Evolutionary conservation across 2,113 vertebrate genomes (phyloP), one percentile per base, ranked within the genome.

Genomic region (Panthera leo): DNA sequence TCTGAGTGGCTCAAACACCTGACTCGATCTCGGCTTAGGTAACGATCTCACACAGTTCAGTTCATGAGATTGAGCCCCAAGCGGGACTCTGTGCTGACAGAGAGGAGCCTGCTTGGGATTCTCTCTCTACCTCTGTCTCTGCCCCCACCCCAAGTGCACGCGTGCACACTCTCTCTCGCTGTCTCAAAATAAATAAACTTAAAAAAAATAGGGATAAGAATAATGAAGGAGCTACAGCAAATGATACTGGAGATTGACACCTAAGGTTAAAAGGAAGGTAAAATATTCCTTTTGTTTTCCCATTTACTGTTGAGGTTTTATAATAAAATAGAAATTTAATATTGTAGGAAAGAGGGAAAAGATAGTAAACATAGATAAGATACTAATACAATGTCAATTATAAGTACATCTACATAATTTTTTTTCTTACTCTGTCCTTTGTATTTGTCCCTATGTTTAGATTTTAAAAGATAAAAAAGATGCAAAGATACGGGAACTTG

Each of bases 391-490:
- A 45, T 31, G 19, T 45, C 21, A 27, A 3, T 25, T 42, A 23
- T 82, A 88, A 61, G 15, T 67, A 23, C 14, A 14, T 18, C 5
- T 34, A 27, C 6, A 21, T 61, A 10, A 65, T 42, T 48, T 68
- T 71, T 85, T 36, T 79, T 83, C 7, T 84, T 79, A 55, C 27
- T 61, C 36, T 61, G 0, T 71, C 27, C 23, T 92, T 85, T 84
- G 65, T 79, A 7, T 96, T 90, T 79, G 45, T 68, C 65, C 7
- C 23, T 80, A 3, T 87, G 36, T 95, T 86, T 95, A 99, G 98
- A 71, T 98, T 92, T 89, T 90, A 63, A 97, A 98, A 94, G 98
- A 94, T 85, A 99, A 99, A 94, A 98, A 97, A 97, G 98, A 98
- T 96, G 97, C 93, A 97, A 98, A 92, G 96, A 98, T 99, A 42